Evolutionary conservation across 1,140 invertebrate genomes (phyloP), one percentile per base, ranked within the genome.

Genomic region (Trachymyrmex septentrionalis): DNA sequence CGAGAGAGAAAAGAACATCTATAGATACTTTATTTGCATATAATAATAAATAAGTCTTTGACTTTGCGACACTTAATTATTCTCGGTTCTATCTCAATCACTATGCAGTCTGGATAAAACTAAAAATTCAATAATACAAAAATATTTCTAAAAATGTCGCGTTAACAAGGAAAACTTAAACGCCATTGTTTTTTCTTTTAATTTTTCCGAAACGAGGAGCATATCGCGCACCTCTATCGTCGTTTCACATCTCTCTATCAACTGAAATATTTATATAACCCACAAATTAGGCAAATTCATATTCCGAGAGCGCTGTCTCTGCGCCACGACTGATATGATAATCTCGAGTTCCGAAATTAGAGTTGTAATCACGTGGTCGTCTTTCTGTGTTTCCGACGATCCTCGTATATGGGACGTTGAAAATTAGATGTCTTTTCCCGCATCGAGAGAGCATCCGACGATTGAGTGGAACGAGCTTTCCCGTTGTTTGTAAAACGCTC

Each of bases 391-490:
- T 55, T 66, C 7, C 16, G n/a, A 24, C 7, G 27, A 55, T 24
- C 10, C 53, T 27, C 53, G 24, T 27, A 48, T 44, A 76, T 57
- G 59, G 21, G 21, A 73, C 2, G 66, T 12, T 14, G 87, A 81
- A 88, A 89, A 89, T 89, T 86, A 88, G 66, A 89, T 89, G 59
- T 71, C 53, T 55, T 63, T 64, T 48, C 48, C 24, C n/a, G 69
- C 80, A 73, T 73, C 55, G 67, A 72, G 50, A 57, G 66, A 81
- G 53, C 34, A 59, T 84, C 67, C 69, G 53, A 24, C 34, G 38
- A 73, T 73, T 48, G 71, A 50, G 38, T 27, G 44, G 55, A n/a
- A n/a, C 48, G 34, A 34, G 48, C 61, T 77, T 48, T 84, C 61
- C 48, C 59, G 82, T 78, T 85, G 82, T 85, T 78, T 69, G 82